Conservation (phyloP, 2,797 vertebrate genomes). For the Enoplosus armatus region DNA sequence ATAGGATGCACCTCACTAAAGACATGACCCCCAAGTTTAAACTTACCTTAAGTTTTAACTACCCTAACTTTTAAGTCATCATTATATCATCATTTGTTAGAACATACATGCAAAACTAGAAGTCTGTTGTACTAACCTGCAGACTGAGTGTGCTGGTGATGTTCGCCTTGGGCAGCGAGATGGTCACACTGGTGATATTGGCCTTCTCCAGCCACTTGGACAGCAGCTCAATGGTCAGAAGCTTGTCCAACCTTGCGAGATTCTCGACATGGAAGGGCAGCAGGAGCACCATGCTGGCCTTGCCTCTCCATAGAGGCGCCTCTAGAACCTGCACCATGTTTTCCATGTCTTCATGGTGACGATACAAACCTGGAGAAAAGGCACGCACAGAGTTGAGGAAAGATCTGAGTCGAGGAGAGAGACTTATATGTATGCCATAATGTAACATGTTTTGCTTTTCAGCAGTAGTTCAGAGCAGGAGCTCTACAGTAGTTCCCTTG, state of each 20-base stretch:
- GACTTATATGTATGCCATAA: neutral
- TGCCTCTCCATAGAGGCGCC: conserved; percentile 70
- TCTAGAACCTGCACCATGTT: conserved; percentile 84
- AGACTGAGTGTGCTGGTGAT: conserved; percentile 75
- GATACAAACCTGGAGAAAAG: conserved; percentile 72
- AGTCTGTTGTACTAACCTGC: conserved; percentile 66
- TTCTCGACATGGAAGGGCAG: conserved; percentile 81
- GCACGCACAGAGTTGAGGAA: neutral
- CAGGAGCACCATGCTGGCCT: conserved; percentile 75
- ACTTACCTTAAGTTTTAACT: neutral
- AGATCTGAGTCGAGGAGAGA: conserved; percentile 19
- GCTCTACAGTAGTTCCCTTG: conserved; percentile 6
- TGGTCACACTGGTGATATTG: conserved; percentile 61
- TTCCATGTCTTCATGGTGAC: conserved; percentile 74
- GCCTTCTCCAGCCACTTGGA: conserved; percentile 76
- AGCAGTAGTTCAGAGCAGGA: conserved; percentile 1
- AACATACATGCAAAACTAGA: neutral
- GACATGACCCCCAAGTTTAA: neutral
- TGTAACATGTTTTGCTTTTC: conserved; percentile 10
- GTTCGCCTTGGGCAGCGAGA: conserved; percentile 78
- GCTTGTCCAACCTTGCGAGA: conserved; percentile 74
- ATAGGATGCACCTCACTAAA: neutral
- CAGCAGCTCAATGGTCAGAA: conserved; percentile 78
- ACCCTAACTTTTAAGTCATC: neutral
- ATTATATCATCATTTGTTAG: neutral